A percentile compares a stretch with the other conserved stretches of the same genome.
phyloP scores from a whole-genome alignment of 2,113 vertebrate species.

The Nettapus auritus region DNA sequence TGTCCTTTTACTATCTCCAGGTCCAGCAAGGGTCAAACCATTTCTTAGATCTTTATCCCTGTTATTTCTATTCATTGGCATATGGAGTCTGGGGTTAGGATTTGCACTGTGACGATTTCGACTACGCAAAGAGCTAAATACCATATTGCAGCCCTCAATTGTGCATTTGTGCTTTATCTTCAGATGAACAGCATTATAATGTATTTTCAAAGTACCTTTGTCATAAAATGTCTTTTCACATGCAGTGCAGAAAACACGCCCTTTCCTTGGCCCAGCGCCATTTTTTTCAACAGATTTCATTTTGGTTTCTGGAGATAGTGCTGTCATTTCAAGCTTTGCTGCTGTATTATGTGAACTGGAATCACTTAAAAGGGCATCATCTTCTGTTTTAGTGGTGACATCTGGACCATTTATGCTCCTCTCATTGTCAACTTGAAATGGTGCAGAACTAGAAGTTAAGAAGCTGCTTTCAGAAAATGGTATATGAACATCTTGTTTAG shows the following conservation, averaged over 20 bases:
- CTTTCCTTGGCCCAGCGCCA: slow-evolving; percentile 85
- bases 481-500: slow-evolving; percentile 70
- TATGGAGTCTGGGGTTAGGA: slow-evolving; percentile 96
- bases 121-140: slow-evolving; percentile 95
- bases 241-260: slow-evolving; percentile 93
- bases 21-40: slow-evolving; percentile 76
- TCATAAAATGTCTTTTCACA: slow-evolving; percentile 99
- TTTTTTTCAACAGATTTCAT: slow-evolving; percentile 81
- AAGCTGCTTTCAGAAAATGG: slow-evolving; percentile 78
- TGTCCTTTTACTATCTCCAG: slow-evolving; percentile 77
- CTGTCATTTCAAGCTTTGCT: slow-evolving; percentile 84
- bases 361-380: slow-evolving; percentile 85
- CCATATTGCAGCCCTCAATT: slow-evolving; percentile 98
- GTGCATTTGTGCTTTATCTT: slow-evolving; percentile 99
- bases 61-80: slow-evolving; percentile 98
- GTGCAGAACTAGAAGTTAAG: slow-evolving; percentile 73
- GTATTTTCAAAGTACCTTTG: slow-evolving; percentile 98
- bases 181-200: slow-evolving; percentile 97
- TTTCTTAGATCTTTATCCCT: slow-evolving; percentile 91
- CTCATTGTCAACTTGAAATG: slow-evolving; percentile 82
- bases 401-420: slow-evolving; percentile 73
- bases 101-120: slow-evolving; percentile 98
- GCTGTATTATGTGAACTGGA: slow-evolving; percentile 83
- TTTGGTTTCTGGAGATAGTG: slow-evolving; percentile 86
- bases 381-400: slow-evolving; percentile 81